Conservation (phyloP, 2,888 invertebrate genomes). For the Sipha maydis region DNA sequence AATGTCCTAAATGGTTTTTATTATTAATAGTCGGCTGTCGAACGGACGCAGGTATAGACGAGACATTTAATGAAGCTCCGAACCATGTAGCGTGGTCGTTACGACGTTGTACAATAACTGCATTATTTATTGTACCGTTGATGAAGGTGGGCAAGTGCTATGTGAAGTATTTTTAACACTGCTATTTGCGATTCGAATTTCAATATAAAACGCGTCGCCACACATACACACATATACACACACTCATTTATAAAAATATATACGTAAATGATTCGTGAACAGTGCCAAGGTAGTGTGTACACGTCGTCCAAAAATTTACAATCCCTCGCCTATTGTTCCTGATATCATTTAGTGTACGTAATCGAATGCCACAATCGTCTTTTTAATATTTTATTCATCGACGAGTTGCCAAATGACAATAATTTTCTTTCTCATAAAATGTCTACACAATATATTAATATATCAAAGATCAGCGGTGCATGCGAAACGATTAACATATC, state of each 20-base stretch:
- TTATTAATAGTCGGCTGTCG: not conserved
- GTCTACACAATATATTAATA: no score
- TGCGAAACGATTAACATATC: no score
- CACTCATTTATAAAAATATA: not conserved
- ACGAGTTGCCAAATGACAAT: no score
- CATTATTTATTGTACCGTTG: not conserved
- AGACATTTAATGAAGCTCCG: not conserved
- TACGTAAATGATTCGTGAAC: not conserved
- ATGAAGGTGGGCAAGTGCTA: not conserved
- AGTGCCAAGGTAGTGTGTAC: not conserved
- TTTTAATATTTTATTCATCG: no score
- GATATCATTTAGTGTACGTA: no score
- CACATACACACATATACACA: not conserved
- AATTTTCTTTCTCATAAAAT: no score
- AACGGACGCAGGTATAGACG: not conserved
- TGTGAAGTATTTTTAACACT: not conserved
- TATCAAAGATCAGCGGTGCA: no score
- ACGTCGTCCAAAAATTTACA: no score
- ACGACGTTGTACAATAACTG: not conserved
- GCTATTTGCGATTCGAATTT: not conserved
- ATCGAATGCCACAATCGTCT: no score
- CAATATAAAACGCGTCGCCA: not conserved
- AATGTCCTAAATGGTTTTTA: constrained; percentile 20
- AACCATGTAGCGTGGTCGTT: not conserved
- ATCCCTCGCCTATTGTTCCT: no score